phyloP scores from a whole-genome alignment of 2,797 vertebrate genomes.

The Microcaecilia unicolor region DNA sequence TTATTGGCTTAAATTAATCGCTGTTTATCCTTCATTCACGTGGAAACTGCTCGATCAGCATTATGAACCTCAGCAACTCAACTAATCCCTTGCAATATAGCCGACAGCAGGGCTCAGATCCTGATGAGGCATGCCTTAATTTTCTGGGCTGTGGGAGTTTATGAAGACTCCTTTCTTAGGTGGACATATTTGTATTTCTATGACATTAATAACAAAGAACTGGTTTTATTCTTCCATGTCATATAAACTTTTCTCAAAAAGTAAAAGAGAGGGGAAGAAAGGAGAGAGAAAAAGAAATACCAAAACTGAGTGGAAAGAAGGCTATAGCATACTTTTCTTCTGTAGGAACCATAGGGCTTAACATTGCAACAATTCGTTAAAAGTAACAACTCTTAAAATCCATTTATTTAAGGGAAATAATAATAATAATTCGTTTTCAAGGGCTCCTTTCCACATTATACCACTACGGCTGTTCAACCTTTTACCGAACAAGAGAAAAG shows the following conservation, averaged over 20 bases:
- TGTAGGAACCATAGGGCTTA: too few species aligned
- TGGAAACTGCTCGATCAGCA: conserved; percentile 75
- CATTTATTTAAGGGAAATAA: too few species aligned
- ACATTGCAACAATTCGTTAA: too few species aligned
- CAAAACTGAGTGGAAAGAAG: not conserved
- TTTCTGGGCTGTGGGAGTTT: conserved; percentile 73
- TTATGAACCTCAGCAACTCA: conserved; percentile 64
- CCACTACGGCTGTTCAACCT: too few species aligned
- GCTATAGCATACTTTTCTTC: not conserved
- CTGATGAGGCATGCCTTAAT: conserved; percentile 76
- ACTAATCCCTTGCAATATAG: conserved; percentile 71
- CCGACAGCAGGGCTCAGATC: conserved; percentile 50
- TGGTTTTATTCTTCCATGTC: conserved; percentile 37
- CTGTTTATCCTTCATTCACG: conserved; percentile 80
- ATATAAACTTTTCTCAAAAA: conserved; percentile 35
- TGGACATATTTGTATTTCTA: conserved; percentile 76
- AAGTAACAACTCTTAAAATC: too few species aligned
- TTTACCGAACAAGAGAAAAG: too few species aligned
- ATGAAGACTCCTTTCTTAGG: conserved; percentile 67
- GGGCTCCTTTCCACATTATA: too few species aligned
- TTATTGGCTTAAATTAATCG: conserved; percentile 87
- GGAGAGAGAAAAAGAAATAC: not conserved
- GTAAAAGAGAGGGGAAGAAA: not conserved
- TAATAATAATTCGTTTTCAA: too few species aligned
- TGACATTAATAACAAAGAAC: conserved; percentile 63